phyloP scores from a whole-genome alignment of 2,797 vertebrate species.

The Squalus acanthias region DNA sequence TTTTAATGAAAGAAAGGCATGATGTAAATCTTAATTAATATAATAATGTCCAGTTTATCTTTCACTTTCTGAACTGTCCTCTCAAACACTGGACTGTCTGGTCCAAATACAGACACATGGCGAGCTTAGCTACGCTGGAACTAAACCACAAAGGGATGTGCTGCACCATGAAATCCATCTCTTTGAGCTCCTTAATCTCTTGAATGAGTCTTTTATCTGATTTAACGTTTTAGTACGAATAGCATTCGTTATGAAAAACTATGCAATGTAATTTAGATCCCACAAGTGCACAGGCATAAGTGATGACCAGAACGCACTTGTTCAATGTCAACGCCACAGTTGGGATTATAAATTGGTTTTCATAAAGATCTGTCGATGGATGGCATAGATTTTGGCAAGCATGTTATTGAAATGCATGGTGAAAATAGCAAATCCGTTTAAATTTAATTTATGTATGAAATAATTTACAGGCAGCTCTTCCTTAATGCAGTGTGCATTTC shows the following conservation, averaged over 20 bases:
- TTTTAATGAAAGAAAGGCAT: neutral
- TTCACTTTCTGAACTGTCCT: no score
- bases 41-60: neutral
- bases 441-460: neutral
- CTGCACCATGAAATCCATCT: neutral
- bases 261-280: neutral
- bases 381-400: neutral
- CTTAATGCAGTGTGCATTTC: neutral
- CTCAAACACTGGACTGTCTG: neutral
- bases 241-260: neutral
- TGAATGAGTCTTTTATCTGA: neutral
- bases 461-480: neutral
- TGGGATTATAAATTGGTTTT: neutral
- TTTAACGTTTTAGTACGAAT: neutral
- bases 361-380: neutral
- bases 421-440: neutral
- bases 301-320: no score
- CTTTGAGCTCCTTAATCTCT: neutral
- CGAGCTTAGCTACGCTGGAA: neutral
- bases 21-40: neutral
- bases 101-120: neutral
- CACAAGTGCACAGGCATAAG: no score
- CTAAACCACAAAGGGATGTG: neutral
- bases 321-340: neutral
- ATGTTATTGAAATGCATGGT: neutral